Evolutionary conservation across 2,113 vertebrate species (phyloP), one percentile per base, ranked within the genome.

Genomic region (Chascanopsetta lugubris): DNA sequence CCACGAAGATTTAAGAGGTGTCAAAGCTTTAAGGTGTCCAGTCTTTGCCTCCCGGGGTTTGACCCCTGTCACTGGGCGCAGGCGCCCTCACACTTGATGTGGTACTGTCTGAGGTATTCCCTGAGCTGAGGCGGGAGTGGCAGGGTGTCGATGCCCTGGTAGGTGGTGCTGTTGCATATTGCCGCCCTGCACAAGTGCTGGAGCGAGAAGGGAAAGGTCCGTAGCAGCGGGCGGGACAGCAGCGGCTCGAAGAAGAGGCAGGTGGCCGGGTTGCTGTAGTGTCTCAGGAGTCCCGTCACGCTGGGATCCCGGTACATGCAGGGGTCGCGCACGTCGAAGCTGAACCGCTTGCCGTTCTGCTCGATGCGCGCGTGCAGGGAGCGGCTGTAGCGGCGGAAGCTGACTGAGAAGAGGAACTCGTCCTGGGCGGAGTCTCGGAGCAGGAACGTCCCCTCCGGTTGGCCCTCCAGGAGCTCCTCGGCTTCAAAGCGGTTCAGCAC

Each of bases 241-340:
- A 99, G 95, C 0, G 97, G 97, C 77, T 99, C 96, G 29, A 99
- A 98, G 91, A 98, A 98, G 92, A 98, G 96, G 93, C 97, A 98
- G 51, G 95, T 93, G 36, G 94, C 94, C 0, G 97, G 96, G 82
- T 99, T 95, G 63, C 96, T 97, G 87, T 99, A 98, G 91, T 99
- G 96, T 72, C 94, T 94, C 3, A 99, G 88, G 51, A 99, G 94
- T 11, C 96, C 95, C 0, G 95, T 98, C 79, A 99, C 96, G 40
- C 97, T 95, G 24, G 94, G 90, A 2, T 97, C 96, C 50, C 94
- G 93, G 92, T 98, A 99, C 92, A 98, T 96, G 24, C 97, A 98
- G 0, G 97, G 97, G 71, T 99, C 97, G 0, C 95, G 95, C 58
- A 96, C 96, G 6, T 99, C 97, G 0, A 99, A 99, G 88, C 97